Conservation (phyloP, 2,113 vertebrate species). For the Nothobranchius kuhntae region DNA sequence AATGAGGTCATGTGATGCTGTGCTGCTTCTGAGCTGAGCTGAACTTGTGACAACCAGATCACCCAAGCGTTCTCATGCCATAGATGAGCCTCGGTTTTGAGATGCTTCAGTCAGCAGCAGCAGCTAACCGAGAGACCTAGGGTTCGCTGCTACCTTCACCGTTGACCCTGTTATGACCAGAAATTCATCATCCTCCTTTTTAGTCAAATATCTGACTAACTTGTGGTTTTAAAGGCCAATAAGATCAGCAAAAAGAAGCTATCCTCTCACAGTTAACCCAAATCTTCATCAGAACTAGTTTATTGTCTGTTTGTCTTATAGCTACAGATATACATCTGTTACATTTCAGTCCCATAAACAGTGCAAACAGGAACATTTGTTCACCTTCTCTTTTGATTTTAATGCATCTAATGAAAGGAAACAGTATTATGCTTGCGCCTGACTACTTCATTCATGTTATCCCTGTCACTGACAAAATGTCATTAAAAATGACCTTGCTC, state of each 20-base stretch:
- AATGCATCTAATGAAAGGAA: neutral
- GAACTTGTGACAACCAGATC: too few species aligned
- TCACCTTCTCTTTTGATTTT: neutral
- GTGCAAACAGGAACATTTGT: neutral
- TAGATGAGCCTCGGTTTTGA: too few species aligned
- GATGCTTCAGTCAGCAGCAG: too few species aligned
- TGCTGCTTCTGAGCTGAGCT: too few species aligned
- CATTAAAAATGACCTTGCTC: conserved; percentile 19
- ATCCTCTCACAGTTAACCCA: conserved; percentile 9
- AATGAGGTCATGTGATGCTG: too few species aligned
- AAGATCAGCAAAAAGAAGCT: conserved; percentile 29
- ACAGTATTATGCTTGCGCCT: neutral
- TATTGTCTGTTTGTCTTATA: neutral
- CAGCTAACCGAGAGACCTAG: too few species aligned
- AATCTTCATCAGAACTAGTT: conserved; percentile 8
- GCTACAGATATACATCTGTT: neutral
- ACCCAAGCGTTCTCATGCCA: too few species aligned
- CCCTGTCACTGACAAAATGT: neutral
- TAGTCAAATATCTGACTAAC: conserved; percentile 22
- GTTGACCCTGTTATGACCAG: too few species aligned
- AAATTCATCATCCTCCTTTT: neutral
- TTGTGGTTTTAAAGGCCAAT: conserved; percentile 34
- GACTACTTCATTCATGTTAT: neutral
- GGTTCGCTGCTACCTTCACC: too few species aligned
- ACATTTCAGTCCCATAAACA: neutral